phyloP scores from a whole-genome alignment of 2,797 vertebrate species.

The Acanthis flammea region DNA sequence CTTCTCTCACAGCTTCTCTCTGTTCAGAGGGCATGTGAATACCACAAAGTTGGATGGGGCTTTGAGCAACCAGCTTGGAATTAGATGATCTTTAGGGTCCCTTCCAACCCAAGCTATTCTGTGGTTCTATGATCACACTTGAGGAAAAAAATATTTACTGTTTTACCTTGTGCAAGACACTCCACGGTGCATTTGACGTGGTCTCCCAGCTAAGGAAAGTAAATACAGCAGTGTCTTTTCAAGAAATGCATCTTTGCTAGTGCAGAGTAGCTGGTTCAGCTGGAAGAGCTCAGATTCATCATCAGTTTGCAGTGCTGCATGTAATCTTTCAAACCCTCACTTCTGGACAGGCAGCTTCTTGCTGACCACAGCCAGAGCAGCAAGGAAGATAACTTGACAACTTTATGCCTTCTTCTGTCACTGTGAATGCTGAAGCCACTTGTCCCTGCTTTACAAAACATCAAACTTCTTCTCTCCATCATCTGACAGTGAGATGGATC shows the following conservation, averaged over 20 bases:
- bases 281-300: neutral
- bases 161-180: neutral
- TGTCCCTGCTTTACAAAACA: neutral
- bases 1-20: neutral
- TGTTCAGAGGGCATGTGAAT: neutral
- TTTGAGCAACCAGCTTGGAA: neutral
- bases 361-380: neutral
- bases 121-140: neutral
- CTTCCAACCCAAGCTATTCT: neutral
- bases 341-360: neutral
- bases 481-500: neutral
- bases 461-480: neutral
- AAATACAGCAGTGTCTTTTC: neutral
- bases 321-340: neutral
- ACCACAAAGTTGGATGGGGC: too few species aligned
- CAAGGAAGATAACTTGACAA: neutral
- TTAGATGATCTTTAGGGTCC: neutral
- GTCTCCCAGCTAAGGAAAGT: neutral
- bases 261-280: neutral
- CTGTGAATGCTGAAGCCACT: neutral
- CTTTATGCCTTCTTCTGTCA: neutral
- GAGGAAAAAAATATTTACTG: neutral
- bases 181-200: rapidly evolving
- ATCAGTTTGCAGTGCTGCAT: neutral
- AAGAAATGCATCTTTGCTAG: neutral